Percentiles rank a stretch among this genome's conserved stretches.
Evolutionary conservation across 2,113 vertebrate genomes (phyloP).

Genomic region (Larimichthys crocea): DNA sequence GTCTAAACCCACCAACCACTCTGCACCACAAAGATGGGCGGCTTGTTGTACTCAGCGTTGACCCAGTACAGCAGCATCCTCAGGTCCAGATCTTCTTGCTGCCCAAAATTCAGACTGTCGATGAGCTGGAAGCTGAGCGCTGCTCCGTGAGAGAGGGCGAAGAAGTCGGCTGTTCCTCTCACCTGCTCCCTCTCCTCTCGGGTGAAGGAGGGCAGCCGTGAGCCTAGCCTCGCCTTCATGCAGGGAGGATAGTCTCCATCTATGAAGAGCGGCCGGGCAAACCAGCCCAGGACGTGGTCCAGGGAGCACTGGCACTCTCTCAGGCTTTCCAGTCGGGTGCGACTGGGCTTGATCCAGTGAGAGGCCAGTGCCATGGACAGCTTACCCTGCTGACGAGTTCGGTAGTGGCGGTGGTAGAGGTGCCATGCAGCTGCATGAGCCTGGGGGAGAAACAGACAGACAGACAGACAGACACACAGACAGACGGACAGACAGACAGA

Average conservation of each 20-base stretch:
- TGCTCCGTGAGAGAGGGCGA: conserved; percentile 95
- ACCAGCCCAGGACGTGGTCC: conserved; percentile 96
- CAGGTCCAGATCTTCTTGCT: conserved; percentile 92
- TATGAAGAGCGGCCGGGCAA: conserved; percentile 93
- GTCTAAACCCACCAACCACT: conserved; percentile 89
- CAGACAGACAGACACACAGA: background rate
- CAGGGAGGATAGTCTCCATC: conserved; percentile 95
- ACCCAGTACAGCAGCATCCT: conserved; percentile 96
- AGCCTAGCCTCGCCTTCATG: conserved; percentile 90
- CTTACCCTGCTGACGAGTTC: conserved; percentile 87
- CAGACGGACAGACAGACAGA: background rate
- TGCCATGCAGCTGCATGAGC: conserved; percentile 96
- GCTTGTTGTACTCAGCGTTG: conserved; percentile 90
- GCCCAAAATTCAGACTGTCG: conserved; percentile 91
- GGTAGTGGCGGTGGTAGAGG: conserved; percentile 91
- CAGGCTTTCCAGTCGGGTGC: conserved; percentile 85
- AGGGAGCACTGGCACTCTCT: conserved; percentile 93
- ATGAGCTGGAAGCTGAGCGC: conserved; percentile 93
- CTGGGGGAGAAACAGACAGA: conserved; percentile 70
- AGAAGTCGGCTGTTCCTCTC: conserved; percentile 94
- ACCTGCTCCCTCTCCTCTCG: conserved; percentile 86
- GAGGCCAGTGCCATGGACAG: conserved; percentile 95
- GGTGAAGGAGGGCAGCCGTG: conserved; percentile 89
- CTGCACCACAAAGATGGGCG: conserved; percentile 94
- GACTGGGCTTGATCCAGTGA: conserved; percentile 94